Evolutionary conservation across 2,888 invertebrate species (phyloP).

Genomic region (Melinaea marsaeus): DNA sequence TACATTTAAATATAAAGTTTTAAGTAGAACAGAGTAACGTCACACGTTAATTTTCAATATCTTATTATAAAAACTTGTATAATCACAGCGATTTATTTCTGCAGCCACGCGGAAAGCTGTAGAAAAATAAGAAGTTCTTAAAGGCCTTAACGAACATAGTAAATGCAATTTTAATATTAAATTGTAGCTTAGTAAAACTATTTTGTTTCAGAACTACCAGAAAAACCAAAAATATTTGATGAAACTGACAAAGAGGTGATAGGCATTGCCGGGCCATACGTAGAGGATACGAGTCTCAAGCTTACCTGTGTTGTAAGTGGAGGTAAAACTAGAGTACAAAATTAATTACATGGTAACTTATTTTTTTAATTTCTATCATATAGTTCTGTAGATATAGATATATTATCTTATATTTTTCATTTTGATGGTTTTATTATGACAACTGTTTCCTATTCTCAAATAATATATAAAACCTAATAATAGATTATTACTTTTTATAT

Average conservation of each 20-base stretch:
- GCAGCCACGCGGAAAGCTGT: background rate
- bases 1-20: conserved; percentile 26
- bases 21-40: conserved; percentile 25
- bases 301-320: conserved; percentile 87
- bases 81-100: conserved; percentile 1
- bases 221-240: conserved; percentile 84
- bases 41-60: conserved; percentile 21
- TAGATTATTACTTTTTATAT: no score
- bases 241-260: conserved; percentile 81
- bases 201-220: conserved; percentile 82
- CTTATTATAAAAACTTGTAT: conserved; percentile 15
- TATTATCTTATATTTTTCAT: conserved; percentile 5
- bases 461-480: no score
- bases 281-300: conserved; percentile 83
- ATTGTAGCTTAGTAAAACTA: background rate
- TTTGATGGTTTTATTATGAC: no score
- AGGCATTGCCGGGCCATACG: conserved; percentile 83
- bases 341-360: conserved; percentile 16
- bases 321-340: conserved; percentile 73
- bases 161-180: background rate
- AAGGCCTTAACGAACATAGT: background rate
- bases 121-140: background rate
- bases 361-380: background rate
- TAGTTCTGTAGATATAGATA: background rate
- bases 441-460: no score